phyloP scores from a whole-genome alignment of 2,797 vertebrate genomes.

The Falco berigora region DNA sequence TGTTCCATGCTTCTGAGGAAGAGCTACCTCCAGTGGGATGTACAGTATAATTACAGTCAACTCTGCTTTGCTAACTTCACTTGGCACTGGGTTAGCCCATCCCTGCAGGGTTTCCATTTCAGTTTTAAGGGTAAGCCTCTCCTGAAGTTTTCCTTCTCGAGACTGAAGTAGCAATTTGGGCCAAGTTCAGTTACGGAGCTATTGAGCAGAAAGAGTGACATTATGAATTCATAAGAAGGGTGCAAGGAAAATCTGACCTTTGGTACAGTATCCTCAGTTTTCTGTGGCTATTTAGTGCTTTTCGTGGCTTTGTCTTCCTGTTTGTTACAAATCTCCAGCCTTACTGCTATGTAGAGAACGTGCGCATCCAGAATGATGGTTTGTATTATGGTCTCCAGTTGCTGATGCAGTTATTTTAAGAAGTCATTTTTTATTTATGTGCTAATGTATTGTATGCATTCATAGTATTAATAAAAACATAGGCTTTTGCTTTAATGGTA shows the following conservation, averaged over 20 bases:
- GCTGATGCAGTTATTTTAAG: neutral
- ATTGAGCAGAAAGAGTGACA: neutral
- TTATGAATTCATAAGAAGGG: neutral
- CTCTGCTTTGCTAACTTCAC: neutral
- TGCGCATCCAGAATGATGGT: neutral
- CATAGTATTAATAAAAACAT: neutral
- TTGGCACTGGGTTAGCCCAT: neutral
- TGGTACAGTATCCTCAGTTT: neutral
- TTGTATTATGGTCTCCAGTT: neutral
- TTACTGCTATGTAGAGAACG: neutral
- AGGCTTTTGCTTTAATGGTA: neutral
- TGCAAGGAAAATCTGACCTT: neutral
- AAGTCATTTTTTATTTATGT: neutral
- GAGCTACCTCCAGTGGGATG: neutral
- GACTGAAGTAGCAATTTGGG: neutral
- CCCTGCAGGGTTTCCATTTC: neutral
- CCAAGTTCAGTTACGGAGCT: neutral
- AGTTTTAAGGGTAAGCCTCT: neutral
- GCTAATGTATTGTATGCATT: neutral
- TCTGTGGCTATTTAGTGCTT: neutral
- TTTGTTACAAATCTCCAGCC: neutral
- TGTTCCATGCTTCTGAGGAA: neutral
- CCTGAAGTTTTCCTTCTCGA: neutral
- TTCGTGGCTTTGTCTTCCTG: neutral
- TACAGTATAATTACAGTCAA: neutral